Evolutionary conservation across 2,888 invertebrate species (phyloP).

Genomic region (Diaperis boleti): DNA sequence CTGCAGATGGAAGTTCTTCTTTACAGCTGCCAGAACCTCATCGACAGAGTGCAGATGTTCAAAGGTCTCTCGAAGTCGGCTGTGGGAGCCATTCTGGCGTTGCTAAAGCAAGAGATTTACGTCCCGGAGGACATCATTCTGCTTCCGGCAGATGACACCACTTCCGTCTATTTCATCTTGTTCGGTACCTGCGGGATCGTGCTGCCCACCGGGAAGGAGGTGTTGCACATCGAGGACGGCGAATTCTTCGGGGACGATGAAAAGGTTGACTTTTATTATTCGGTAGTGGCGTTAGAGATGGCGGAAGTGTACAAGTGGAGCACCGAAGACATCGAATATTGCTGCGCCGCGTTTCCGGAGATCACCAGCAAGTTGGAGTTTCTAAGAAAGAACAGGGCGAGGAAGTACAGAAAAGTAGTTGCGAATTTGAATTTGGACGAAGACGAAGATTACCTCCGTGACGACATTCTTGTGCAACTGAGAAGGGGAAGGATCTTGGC

Average conservation of each 20-base stretch:
- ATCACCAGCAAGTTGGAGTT: background rate
- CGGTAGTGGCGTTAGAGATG: constrained; percentile 6
- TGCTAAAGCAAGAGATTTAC: constrained; percentile 24
- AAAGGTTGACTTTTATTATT: background rate
- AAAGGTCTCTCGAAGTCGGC: constrained; percentile 6
- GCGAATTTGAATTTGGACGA: background rate
- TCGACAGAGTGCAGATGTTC: constrained; percentile 15
- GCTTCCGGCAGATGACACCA: background rate
- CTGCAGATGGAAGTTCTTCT: constrained; percentile 18
- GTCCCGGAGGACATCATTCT: constrained; percentile 5
- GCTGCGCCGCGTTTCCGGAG: background rate
- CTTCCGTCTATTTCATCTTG: constrained; percentile 9
- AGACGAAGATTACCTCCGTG: background rate
- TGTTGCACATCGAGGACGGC: constrained; percentile 17
- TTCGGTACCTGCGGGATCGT: constrained; percentile 9
- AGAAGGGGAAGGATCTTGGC: constrained; percentile 4
- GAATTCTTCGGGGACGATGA: constrained; percentile 9
- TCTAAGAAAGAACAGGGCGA: background rate
- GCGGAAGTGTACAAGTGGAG: constrained; percentile 4
- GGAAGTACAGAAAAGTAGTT: background rate
- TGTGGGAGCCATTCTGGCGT: constrained; percentile 8
- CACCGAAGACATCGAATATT: background rate
- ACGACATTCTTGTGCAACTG: background rate
- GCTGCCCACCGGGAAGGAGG: background rate
- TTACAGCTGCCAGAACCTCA: constrained; percentile 7